Evolutionary conservation across 1,140 invertebrate species (phyloP), one percentile per base, ranked within the genome.

Genomic region (Penaeus chinensis): DNA sequence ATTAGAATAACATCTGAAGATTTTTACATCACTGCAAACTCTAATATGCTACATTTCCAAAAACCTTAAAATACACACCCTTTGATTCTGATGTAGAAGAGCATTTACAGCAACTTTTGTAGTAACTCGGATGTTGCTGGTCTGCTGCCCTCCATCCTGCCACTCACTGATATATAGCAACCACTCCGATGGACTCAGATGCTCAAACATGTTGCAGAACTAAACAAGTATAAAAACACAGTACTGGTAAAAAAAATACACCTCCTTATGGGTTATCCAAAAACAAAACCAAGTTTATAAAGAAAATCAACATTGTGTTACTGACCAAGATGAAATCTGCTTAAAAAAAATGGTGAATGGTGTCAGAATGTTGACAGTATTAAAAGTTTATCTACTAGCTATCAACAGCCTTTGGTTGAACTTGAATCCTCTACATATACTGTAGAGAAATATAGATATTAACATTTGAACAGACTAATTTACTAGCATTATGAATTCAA

Each of bases 131-230:
- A 97, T 97, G 92, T 98, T 98, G 90, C 96, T 97, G 71, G 96
- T 95, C 86, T 94, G 94, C 90, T 95, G 94, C 13, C 91, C 91
- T 82, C 94, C 94, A 90, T 95, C 94, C 47, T 94, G 94, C 97
- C 97, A 98, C 92, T 98, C 96, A 24, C 96, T 97, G 91, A 98
- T 98, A 92, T 98, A 98, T 89, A 98, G 93, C 89, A 98, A 91
- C 97, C 97, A 98, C 92, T 98, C 97, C 0, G 96, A 97, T 78
- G 96, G 96, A 89, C 96, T 96, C 0, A 96, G 93, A 92, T 97
- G 96, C 91, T 97, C 96, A 92, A 98, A 98, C 92, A 98, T 94
- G 92, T 98, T 98, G 92, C 96, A 96, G 91, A 98, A 94, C 96
- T 97, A 91, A 20, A 82, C 84, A 32, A 18, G 74, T 37, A 54